These are phyloP conservation scores for Lepidocyrtinus sp. DNA, from an alignment of 2,888 invertebrate genomes.

Conservation along the genomic window DNA sequence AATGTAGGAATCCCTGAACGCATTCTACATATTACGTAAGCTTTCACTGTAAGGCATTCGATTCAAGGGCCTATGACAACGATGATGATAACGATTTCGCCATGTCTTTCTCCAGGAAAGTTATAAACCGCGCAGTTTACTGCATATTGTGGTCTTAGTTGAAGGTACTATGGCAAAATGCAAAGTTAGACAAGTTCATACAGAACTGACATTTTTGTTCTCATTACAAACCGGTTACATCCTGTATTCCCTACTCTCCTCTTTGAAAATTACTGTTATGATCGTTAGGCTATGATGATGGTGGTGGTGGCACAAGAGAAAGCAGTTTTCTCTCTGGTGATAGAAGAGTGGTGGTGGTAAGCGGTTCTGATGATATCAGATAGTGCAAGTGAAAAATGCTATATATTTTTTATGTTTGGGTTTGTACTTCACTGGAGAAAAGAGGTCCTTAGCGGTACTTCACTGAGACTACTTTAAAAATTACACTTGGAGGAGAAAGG, in stretches of 20 bases:
- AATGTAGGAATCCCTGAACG: conserved; percentile 1
- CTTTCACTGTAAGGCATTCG: conserved; percentile 8
- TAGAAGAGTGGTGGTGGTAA: too few relatives aligned
- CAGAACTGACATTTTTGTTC: conserved; percentile 3
- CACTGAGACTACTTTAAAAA: background rate
- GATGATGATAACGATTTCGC: conserved; percentile 11
- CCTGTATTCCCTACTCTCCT: background rate
- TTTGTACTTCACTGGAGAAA: background rate
- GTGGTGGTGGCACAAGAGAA: conserved; percentile 3
- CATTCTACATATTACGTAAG: background rate
- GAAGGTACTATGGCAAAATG: too few relatives aligned
- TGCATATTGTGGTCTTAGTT: background rate
- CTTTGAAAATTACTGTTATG: background rate
- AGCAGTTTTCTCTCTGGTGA: too few relatives aligned
- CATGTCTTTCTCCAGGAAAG: background rate
- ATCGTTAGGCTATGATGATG: too few relatives aligned
- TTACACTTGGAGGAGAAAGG: background rate
- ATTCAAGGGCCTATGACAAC: background rate
- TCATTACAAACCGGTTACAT: conserved; percentile 13
- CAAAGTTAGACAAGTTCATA: conserved; percentile 1
- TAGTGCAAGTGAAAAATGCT: background rate
- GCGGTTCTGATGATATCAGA: background rate
- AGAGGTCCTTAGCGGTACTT: conserved; percentile 6
- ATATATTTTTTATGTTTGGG: background rate
- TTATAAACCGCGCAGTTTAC: conserved; percentile 6